Conservation (phyloP, 2,797 vertebrate species). For the Coluber constrictor region DNA sequence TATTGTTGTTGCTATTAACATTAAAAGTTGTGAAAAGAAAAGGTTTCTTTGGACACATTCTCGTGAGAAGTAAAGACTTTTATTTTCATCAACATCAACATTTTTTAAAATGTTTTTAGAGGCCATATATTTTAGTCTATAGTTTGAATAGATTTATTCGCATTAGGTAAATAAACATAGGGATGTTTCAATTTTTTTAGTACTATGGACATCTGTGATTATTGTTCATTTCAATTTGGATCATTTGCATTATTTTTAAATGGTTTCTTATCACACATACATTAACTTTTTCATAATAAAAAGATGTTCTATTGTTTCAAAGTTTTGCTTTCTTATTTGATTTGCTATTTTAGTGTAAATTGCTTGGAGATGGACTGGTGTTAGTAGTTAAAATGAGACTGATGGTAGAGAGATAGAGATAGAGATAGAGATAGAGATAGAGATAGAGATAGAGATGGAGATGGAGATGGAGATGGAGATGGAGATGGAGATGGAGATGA, state of each 20-base stretch:
- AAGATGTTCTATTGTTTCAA: neutral
- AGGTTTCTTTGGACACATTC: neutral
- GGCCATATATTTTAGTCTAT: neutral
- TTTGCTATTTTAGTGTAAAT: neutral
- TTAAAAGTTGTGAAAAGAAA: neutral
- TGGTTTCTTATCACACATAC: neutral
- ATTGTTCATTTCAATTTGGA: neutral
- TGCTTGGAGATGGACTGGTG: neutral
- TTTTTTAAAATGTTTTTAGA: neutral
- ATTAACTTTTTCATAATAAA: neutral
- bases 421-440: too few relatives aligned
- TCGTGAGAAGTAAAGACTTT: neutral
- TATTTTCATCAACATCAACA: neutral
- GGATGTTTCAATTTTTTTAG: neutral
- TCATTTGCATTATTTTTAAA: neutral
- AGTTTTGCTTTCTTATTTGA: neutral
- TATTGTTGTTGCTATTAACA: neutral
- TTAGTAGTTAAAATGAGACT: neutral
- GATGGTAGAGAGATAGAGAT: neutral
- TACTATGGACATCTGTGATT: neutral
- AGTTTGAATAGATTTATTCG: neutral
- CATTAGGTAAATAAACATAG: neutral
- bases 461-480: too few relatives aligned
- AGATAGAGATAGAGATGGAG: too few relatives aligned
- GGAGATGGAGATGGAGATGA: too few relatives aligned